Conservation (phyloP, 2,888 invertebrate species). For the Linhomoeus sp. region DNA sequence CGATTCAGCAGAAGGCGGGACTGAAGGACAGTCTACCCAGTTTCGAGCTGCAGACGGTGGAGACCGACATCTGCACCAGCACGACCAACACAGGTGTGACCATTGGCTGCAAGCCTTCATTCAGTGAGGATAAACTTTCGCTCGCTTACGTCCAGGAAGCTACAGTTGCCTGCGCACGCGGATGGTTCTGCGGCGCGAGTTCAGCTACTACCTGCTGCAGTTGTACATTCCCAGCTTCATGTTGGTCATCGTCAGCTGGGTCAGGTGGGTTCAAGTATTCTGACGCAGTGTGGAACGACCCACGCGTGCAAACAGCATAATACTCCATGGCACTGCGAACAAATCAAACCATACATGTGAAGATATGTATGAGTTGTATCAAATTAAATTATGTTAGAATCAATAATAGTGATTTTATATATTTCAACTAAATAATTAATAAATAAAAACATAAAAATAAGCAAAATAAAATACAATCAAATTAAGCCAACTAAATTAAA, state of each 20-base stretch:
- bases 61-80: conserved; percentile 86
- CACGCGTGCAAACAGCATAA: background rate
- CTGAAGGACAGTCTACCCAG: conserved; percentile 49
- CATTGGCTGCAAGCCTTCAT: no score
- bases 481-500: no score
- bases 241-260: conserved; percentile 57
- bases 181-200: conserved; percentile 84
- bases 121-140: no score
- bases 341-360: background rate
- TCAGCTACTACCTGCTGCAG: conserved; percentile 96
- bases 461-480: no score
- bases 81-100: conserved; percentile 75
- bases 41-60: conserved; percentile 78
- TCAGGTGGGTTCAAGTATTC: no score
- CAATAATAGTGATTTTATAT: no score
- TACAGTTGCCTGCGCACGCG: conserved; percentile 94
- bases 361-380: background rate
- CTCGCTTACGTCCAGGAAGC: no score
- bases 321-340: background rate
- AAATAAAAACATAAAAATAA: no score
- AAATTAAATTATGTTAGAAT: background rate
- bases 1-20: conserved; percentile 59
- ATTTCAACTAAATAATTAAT: no score
- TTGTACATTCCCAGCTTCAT: conserved; percentile 88
- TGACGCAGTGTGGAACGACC: no score